Conservation (phyloP, 2,797 vertebrate genomes). For the Microhierax caerulescens region DNA sequence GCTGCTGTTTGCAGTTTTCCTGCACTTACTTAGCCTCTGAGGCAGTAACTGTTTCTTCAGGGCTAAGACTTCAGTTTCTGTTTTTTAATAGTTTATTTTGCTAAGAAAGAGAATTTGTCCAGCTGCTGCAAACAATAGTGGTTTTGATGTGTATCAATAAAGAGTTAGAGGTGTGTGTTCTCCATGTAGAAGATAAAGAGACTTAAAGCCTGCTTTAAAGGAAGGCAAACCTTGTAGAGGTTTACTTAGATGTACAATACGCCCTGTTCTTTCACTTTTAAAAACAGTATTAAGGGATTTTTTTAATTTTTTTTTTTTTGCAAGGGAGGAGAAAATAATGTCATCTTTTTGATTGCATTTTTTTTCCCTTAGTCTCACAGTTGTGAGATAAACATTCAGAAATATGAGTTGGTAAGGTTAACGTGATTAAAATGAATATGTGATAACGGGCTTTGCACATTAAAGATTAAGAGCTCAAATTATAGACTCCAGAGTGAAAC, state of each 20-base stretch:
- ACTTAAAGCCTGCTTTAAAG: slow-evolving; percentile 16
- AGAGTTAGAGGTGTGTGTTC: slow-evolving; percentile 10
- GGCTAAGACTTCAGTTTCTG: not conserved
- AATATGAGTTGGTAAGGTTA: slow-evolving; percentile 42
- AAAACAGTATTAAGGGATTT: slow-evolving; percentile 11
- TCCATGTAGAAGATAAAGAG: not conserved
- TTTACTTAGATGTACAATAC: slow-evolving; percentile 22
- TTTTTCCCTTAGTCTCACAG: not conserved
- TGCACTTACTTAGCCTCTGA: not conserved
- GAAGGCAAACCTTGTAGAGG: slow-evolving; percentile 25
- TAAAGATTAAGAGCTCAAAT: slow-evolving; percentile 53
- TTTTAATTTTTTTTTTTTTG: not conserved
- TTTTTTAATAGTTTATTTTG: slow-evolving; percentile 4
- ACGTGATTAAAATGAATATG: slow-evolving; percentile 51
- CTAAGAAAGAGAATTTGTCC: slow-evolving; percentile 3
- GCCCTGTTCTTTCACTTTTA: slow-evolving; percentile 21
- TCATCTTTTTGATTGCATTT: not conserved
- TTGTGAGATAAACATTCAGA: slow-evolving; percentile 23
- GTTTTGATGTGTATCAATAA: slow-evolving; percentile 5
- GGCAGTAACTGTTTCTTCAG: not conserved
- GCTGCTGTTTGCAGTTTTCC: slow-evolving; percentile 23
- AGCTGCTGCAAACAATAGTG: slow-evolving; percentile 9
- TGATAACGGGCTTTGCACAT: slow-evolving; percentile 27
- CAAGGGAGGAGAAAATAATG: slow-evolving; percentile 22
- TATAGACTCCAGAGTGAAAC: slow-evolving; percentile 37